Percentiles rank a stretch among this genome's conserved stretches.
Evolutionary conservation across 2,888 invertebrate genomes (phyloP).

Genomic region (Phyllotreta cruciferae): DNA sequence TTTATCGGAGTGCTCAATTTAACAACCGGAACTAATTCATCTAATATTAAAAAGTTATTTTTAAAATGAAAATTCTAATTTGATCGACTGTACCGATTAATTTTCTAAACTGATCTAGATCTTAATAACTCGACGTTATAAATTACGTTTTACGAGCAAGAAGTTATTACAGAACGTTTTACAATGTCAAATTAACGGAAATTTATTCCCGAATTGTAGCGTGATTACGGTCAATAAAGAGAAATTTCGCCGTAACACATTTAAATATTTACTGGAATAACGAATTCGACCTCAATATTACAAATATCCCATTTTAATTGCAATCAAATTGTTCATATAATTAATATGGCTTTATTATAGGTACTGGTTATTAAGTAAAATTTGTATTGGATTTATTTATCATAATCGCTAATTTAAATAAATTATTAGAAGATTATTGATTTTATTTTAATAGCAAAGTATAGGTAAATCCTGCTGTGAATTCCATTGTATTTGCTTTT

Average conservation of each 20-base stretch:
- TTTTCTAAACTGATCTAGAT: conserved; percentile 29
- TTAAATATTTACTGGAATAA: not conserved
- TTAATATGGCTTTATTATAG: too few relatives aligned
- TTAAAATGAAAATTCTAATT: conserved; percentile 19
- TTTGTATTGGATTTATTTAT: too few relatives aligned
- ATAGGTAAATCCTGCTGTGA: too few relatives aligned
- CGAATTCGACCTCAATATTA: too few relatives aligned
- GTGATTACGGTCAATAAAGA: conserved; percentile 13
- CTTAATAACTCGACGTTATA: conserved; percentile 12
- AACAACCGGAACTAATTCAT: conserved; percentile 16
- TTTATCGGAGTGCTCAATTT: conserved; percentile 7
- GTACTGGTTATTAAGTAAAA: too few relatives aligned
- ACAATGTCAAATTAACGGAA: conserved; percentile 12
- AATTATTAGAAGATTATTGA: too few relatives aligned
- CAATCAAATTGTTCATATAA: too few relatives aligned
- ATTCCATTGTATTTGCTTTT: too few relatives aligned
- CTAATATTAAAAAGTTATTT: conserved; percentile 12
- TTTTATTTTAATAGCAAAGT: too few relatives aligned
- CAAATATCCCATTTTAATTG: too few relatives aligned
- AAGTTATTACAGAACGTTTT: conserved; percentile 13
- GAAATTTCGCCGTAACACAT: not conserved
- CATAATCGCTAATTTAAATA: too few relatives aligned
- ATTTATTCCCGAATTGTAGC: conserved; percentile 12
- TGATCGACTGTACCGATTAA: conserved; percentile 23
- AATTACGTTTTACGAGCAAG: conserved; percentile 11